Base-by-base conservation (phyloP, 2,113 vertebrate species). In the Strix aluco region DNA sequence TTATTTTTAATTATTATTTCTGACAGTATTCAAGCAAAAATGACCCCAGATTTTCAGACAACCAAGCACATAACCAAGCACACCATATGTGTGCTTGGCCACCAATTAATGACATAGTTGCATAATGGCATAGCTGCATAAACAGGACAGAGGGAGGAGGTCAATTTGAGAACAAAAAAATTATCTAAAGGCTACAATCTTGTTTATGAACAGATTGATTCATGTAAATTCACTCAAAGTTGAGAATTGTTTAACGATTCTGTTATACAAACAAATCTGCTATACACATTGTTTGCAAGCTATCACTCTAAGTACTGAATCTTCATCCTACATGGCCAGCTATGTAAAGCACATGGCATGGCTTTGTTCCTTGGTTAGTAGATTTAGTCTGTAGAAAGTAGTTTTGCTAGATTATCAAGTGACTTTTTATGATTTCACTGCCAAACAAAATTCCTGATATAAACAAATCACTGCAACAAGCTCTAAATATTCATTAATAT, bases 201-300 rank as follows among this genome's bases (percentile, higher is more conserved):
- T 96, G 86, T 95, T 96, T 95, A 95, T 79, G 91, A 95, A 70
- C 81, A 94, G 80, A 92, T 65, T 95, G 72, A 94, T 95, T 96
- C 65, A 79, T 91, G 88, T 87, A 95, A 93, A 96, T 95, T 84
- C 66, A 62, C 70, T 86, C 65, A 51, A 93, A 91, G 73, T 72
- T 92, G 73, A 93, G 88, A 94, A 92, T 75, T 92, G 81, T 87
- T 96, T 91, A 84, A 94, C 0, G 4, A 36, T 69, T 71, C 90
- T 81, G 73, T 89, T 95, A 93, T 72, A 86, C 90, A 96, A 94
- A 94, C 86, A 94, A 94, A 96, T 96, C 86, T 97, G 96, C 75
- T 94, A 44, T 96, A 92, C 94, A 93, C 81, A 96, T 95, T 94
- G 72, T 93, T 92, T 96, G 83, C 69, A 95, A 92, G 86, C 58